Conservation (phyloP, 2,113 vertebrate genomes). For the Ranitomeya variabilis region DNA sequence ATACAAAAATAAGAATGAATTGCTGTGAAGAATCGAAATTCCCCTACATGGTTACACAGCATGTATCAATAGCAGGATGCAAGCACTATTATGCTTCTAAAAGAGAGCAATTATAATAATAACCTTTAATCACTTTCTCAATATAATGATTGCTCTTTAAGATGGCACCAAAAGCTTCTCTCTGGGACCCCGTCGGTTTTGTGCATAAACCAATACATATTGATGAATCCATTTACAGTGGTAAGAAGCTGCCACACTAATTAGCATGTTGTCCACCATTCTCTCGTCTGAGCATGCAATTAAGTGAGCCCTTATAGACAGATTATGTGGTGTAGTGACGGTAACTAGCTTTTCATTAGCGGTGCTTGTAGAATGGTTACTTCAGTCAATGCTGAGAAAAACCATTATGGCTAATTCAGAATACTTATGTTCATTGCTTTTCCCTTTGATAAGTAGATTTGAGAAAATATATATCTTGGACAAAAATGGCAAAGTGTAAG, state of each 20-base stretch:
- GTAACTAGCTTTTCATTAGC: conserved; percentile 6
- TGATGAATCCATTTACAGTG: conserved; percentile 17
- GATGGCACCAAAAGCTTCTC: not conserved
- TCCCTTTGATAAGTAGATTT: not conserved
- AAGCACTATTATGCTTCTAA: not conserved
- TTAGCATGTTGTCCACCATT: conserved; percentile 15
- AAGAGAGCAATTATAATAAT: not conserved
- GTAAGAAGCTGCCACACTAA: not conserved
- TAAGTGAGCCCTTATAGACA: conserved; percentile 8
- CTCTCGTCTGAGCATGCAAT: not conserved
- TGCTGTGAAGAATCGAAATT: not conserved
- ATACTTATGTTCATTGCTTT: not conserved
- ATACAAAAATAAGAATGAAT: not conserved
- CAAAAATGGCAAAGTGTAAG: too few relatives aligned
- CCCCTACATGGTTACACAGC: not conserved
- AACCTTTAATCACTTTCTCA: not conserved
- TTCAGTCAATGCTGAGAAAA: not conserved
- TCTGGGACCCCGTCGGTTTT: not conserved
- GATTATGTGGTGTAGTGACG: conserved; percentile 14
- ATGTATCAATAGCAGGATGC: not conserved
- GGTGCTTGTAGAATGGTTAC: not conserved
- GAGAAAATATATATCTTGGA: not conserved
- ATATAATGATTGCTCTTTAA: not conserved
- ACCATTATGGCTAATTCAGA: not conserved
- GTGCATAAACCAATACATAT: not conserved